A percentile compares a stretch with the other conserved stretches of the same genome.
Evolutionary conservation across 1,140 invertebrate genomes (phyloP).

Genomic region (Drosophila pruinosa): DNA sequence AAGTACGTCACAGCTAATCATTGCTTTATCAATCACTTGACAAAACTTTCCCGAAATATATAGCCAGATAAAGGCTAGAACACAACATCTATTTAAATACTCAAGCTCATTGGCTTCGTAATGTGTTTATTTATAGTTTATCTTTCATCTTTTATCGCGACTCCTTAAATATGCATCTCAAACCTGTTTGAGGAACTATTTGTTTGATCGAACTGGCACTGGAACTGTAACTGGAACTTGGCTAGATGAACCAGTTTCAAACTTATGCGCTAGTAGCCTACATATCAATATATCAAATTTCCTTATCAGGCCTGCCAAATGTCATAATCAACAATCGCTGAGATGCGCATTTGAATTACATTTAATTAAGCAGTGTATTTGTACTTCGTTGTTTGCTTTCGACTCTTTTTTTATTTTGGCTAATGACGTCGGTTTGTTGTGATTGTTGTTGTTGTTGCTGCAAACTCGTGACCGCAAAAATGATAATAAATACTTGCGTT

Average conservation of each 20-base stretch:
- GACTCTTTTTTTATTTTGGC: neutral
- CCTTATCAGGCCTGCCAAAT: neutral
- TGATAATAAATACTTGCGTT: conserved; percentile 9
- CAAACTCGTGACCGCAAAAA: conserved; percentile 38
- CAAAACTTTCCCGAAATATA: conserved; percentile 18
- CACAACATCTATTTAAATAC: too few species aligned
- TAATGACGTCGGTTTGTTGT: conserved; percentile 27
- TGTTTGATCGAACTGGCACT: neutral
- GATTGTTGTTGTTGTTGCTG: conserved; percentile 2
- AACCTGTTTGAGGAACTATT: conserved; percentile 17
- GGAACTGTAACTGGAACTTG: too few species aligned
- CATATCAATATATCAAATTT: neutral
- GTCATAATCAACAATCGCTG: conserved; percentile 2
- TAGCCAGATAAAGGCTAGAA: neutral
- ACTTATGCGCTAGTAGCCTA: conserved; percentile 1
- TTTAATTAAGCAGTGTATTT: conserved; percentile 4
- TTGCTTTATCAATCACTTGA: neutral
- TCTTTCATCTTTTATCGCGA: too few species aligned
- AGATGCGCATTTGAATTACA: neutral
- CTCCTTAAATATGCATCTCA: conserved; percentile 5
- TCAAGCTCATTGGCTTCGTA: too few species aligned
- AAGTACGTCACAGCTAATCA: conserved; percentile 1
- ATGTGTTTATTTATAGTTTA: neutral
- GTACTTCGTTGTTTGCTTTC: neutral
- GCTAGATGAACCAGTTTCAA: conserved; percentile 3